phyloP scores from a whole-genome alignment of 1,140 invertebrate species.

The Rhynchophorus ferrugineus region DNA sequence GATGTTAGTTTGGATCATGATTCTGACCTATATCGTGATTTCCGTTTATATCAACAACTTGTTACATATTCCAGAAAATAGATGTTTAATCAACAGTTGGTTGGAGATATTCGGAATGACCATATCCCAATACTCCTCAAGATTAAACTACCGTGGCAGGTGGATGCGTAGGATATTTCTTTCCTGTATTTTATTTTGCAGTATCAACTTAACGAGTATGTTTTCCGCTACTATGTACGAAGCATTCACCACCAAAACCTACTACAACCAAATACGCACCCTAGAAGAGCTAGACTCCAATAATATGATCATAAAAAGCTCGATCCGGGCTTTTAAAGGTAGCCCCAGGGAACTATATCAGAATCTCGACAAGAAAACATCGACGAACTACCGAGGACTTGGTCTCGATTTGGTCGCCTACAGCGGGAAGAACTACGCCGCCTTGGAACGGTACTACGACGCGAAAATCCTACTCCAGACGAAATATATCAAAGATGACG shows the following conservation, averaged over 20 bases:
- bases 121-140: not conserved
- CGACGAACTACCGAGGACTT: not conserved
- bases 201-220: slow-evolving; percentile 1
- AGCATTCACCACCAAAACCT: slow-evolving; percentile 2
- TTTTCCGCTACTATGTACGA: slow-evolving; percentile 6
- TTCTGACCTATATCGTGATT: not conserved
- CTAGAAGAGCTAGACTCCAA: slow-evolving; percentile 18
- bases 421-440: slow-evolving; percentile 14
- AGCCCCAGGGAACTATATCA: slow-evolving; percentile 4
- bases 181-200: not conserved
- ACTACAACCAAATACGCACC: slow-evolving; percentile 17
- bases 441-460: slow-evolving; percentile 19
- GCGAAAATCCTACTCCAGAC: slow-evolving; percentile 12
- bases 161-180: slow-evolving; percentile 11
- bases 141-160: slow-evolving; percentile 1
- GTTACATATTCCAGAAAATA: not conserved
- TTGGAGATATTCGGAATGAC: not conserved
- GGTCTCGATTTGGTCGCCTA: not conserved
- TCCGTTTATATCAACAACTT: not conserved
- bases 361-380: slow-evolving; percentile 6
- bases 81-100: not conserved
- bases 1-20: not conserved
- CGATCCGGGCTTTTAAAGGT: slow-evolving; percentile 12
- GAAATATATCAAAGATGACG: slow-evolving; percentile 10
- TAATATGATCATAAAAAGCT: slow-evolving; percentile 16